These are phyloP conservation scores for Tyria jacobaeae DNA, from an alignment of 2,888 invertebrate species.

Conservation along the genomic window DNA sequence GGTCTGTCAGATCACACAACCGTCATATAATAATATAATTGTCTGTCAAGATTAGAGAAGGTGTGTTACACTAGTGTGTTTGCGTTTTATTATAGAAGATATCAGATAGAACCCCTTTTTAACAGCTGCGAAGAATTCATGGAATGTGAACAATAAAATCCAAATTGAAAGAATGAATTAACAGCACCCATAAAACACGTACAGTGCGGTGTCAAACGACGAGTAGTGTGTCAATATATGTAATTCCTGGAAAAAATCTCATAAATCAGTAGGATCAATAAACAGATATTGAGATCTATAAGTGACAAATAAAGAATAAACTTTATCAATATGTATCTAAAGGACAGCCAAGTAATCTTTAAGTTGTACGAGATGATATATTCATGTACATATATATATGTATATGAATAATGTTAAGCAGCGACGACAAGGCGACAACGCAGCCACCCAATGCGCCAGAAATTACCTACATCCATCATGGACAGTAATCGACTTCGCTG, in stretches of 20 bases:
- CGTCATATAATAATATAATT: conserved; percentile 64
- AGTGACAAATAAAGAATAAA: conserved; percentile 76
- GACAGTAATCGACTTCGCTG: conserved; percentile 71
- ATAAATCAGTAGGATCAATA: too few relatives aligned
- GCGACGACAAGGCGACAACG: conserved; percentile 47
- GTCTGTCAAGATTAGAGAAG: conserved; percentile 34
- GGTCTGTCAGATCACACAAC: conserved; percentile 74
- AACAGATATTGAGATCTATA: too few relatives aligned
- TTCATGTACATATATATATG: conserved; percentile 47
- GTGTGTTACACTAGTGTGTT: conserved; percentile 9
- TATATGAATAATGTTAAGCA: conserved; percentile 48
- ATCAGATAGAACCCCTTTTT: conserved; percentile 40
- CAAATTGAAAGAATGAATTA: conserved; percentile 74
- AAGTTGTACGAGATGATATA: conserved; percentile 61
- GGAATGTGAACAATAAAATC: conserved; percentile 63
- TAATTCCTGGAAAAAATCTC: conserved; percentile 53
- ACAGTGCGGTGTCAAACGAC: conserved; percentile 69
- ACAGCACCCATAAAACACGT: conserved; percentile 70
- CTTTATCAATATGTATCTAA: conserved; percentile 75
- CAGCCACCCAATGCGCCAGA: conserved; percentile 76
- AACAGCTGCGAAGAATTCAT: conserved; percentile 56
- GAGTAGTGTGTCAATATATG: conserved; percentile 44
- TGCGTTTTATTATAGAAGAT: conserved; percentile 6
- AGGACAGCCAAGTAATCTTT: conserved; percentile 69
- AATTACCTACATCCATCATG: conserved; percentile 80